These are phyloP conservation scores for Leucophenga varia DNA, from an alignment of 1,140 invertebrate species.

Conservation along the genomic window DNA sequence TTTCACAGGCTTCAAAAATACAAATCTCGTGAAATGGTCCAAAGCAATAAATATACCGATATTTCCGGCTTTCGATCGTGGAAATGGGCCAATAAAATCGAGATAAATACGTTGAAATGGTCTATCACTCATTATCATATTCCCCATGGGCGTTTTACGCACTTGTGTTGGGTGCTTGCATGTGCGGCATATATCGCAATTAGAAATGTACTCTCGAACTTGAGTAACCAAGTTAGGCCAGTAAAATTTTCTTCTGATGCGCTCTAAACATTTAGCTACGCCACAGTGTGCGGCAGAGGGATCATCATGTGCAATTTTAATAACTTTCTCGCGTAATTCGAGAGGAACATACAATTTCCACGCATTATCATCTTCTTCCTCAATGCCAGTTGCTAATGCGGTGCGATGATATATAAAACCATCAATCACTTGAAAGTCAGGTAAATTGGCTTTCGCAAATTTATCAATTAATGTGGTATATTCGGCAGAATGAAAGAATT, in stretches of 20 bases:
- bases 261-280: not conserved
- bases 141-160: not conserved
- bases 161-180: constrained; percentile 2
- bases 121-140: not conserved
- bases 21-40: constrained; percentile 12
- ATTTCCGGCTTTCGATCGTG: constrained; percentile 3
- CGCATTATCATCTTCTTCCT: not conserved
- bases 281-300: not conserved
- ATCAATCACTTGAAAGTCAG: constrained; percentile 6
- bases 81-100: constrained; percentile 10
- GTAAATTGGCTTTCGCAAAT: not conserved
- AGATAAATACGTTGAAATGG: constrained; percentile 7
- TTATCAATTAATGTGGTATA: not conserved
- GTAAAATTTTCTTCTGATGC: constrained; percentile 4
- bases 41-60: constrained; percentile 1
- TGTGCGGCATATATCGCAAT: constrained; percentile 6
- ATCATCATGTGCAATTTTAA: not conserved
- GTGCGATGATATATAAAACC: not conserved
- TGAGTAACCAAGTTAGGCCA: constrained; percentile 3
- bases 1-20: constrained; percentile 6
- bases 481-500: not conserved
- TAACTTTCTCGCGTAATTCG: not conserved
- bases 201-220: not conserved
- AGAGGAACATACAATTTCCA: constrained; percentile 8
- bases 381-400: not conserved